Evolutionary conservation across 1,140 invertebrate genomes (phyloP), one percentile per base, ranked within the genome.

Genomic region (Octopus bimaculoides): DNA sequence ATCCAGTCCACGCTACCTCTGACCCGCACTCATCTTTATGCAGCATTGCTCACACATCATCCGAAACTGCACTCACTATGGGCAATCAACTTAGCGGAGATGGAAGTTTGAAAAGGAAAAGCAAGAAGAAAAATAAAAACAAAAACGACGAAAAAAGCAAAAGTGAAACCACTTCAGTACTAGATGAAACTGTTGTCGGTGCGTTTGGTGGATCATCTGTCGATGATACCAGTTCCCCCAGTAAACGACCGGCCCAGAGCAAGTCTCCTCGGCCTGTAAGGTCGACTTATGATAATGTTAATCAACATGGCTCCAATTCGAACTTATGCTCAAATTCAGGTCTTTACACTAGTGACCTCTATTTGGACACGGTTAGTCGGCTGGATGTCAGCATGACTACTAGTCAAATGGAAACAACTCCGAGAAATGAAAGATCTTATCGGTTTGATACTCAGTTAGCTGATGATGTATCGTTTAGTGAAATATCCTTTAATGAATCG

Each of bases 61-160:
- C 26, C 26, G 26, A 41, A 71, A 52, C 20, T 7, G 52, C 74
- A 9, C 74, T 52, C 5, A 53, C 26, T 7, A 75, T 75, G 74
- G 74, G 74, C 5, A 75, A 75, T 52, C 74, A 75, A 53, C 74
- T 41, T 7, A 75, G 74, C 52, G 74, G 74, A 53, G 74, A 75
- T 14, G 74, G 74, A 17, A 75, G 74, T 41, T 53, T 75, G 74
- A 20, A 41, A 75, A 17, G 52, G 5, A 75, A 41, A 75, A 7
- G 9, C n/a, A 75, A 52, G 74, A 75, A 75, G 52, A 75, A 75
- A 75, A 17, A 12, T 5, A 75, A 71, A 14, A 75, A 75, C 17
- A 41, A 52, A 41, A 41, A 41, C 26, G 26, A 41, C 26, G 74
- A 52, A 5, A 20, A 52, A 75, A 75, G 12, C 5, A 41, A 75